Percentiles rank a stretch among this genome's conserved stretches.
Evolutionary conservation across 2,888 invertebrate species (phyloP).

Genomic region (Neoaliturus tenellus): DNA sequence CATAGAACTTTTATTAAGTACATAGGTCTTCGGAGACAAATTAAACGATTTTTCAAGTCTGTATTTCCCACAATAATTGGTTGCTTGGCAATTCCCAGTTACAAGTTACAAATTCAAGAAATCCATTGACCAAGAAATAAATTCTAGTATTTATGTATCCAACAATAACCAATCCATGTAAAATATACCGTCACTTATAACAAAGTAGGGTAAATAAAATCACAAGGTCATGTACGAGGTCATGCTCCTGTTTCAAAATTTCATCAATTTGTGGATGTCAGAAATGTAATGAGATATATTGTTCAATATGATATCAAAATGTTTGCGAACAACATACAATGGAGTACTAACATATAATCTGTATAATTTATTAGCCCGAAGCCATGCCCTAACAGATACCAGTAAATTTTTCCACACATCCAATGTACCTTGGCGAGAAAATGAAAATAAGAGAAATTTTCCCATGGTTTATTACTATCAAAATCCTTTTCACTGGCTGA

Average conservation of each 20-base stretch:
- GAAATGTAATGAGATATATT: no score
- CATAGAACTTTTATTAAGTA: no score
- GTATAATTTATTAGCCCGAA: background rate
- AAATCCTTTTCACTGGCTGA: slow-evolving; percentile 18
- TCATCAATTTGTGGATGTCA: no score
- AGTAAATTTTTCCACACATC: background rate
- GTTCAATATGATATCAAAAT: background rate
- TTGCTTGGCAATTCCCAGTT: background rate
- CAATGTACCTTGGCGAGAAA: background rate
- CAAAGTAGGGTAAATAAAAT: no score
- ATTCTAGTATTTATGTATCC: background rate
- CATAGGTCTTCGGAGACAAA: no score
- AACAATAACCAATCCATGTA: no score
- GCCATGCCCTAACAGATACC: background rate
- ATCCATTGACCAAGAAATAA: background rate
- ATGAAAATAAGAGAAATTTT: background rate
- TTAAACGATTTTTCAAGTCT: no score
- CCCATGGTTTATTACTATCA: slow-evolving; percentile 24
- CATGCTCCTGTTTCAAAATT: no score
- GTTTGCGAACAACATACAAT: background rate
- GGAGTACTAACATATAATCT: background rate
- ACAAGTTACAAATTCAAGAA: background rate
- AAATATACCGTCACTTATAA: no score
- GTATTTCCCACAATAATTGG: background rate
- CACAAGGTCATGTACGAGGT: background rate